A percentile compares a stretch with the other conserved stretches of the same genome.
These are phyloP conservation scores for Drosophila mauritiana DNA, from an alignment of 1,140 invertebrate genomes.

Conservation along the genomic window DNA sequence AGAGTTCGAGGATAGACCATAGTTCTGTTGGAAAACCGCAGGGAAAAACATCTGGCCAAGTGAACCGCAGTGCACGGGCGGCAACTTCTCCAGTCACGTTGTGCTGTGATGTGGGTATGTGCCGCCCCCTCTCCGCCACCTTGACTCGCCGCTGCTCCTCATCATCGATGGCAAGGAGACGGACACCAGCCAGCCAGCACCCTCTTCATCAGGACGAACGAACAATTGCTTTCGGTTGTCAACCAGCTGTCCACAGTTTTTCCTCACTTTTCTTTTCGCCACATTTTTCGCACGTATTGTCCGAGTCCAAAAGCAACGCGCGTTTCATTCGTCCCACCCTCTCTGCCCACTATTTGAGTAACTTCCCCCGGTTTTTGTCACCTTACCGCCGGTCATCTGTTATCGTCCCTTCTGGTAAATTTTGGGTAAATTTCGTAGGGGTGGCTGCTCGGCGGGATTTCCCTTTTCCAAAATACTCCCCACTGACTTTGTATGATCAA, in stretches of 20 bases:
- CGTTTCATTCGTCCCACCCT: not conserved
- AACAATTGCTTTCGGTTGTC: conserved; percentile 75
- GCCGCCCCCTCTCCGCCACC: conserved; percentile 9
- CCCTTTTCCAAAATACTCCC: conserved; percentile 20
- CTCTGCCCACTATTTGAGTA: conserved; percentile 9
- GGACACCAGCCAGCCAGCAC: conserved; percentile 9
- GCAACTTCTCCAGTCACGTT: conserved; percentile 66
- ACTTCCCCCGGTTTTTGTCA: conserved; percentile 27
- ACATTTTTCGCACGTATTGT: conserved; percentile 77
- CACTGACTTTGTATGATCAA: conserved; percentile 56
- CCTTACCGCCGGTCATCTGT: conserved; percentile 34
- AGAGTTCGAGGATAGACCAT: conserved; percentile 19
- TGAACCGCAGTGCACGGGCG: conserved; percentile 63
- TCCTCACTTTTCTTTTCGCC: conserved; percentile 53
- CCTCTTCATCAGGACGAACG: conserved; percentile 37
- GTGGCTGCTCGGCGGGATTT: conserved; percentile 11
- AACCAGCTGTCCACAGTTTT: conserved; percentile 78
- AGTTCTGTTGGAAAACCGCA: conserved; percentile 61
- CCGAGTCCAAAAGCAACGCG: conserved; percentile 37
- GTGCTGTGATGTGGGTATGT: conserved; percentile 38
- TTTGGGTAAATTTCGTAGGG: conserved; percentile 15
- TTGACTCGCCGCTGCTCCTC: conserved; percentile 8
- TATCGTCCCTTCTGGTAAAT: conserved; percentile 1
- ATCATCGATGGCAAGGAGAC: conserved; percentile 26
- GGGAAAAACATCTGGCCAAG: conserved; percentile 71